Percentiles rank a stretch among this genome's conserved stretches.
Conservation (phyloP, 2,113 vertebrate species). For the Grus americana region DNA sequence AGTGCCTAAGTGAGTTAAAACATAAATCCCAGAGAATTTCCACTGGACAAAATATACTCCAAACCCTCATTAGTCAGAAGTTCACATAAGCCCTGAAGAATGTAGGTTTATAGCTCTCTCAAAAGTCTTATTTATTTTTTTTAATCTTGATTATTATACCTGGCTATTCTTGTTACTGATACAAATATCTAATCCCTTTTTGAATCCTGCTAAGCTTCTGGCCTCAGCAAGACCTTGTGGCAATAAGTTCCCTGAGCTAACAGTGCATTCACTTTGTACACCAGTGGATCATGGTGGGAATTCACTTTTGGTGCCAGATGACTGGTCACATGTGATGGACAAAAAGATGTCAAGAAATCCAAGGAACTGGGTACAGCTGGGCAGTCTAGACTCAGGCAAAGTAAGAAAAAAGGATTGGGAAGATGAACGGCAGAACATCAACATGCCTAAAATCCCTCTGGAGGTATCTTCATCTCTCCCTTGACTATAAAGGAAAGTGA, state of each 20-base stretch:
- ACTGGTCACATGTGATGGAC: background rate
- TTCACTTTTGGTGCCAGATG: background rate
- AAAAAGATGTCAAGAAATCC: background rate
- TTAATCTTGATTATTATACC: constrained; percentile 58
- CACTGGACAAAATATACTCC: constrained; percentile 37
- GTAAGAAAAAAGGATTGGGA: background rate
- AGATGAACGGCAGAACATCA: background rate
- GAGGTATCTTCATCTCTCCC: background rate
- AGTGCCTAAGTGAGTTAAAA: constrained; percentile 63
- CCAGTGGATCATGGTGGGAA: background rate
- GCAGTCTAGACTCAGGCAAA: background rate
- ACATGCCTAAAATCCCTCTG: background rate
- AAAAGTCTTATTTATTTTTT: constrained; percentile 24
- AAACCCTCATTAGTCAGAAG: constrained; percentile 46
- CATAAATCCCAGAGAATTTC: constrained; percentile 54
- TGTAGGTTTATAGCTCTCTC: constrained; percentile 23
- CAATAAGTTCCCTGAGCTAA: background rate
- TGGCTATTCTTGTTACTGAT: constrained; percentile 32
- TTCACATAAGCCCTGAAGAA: constrained; percentile 61
- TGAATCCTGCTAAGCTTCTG: constrained; percentile 44
- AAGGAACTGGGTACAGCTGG: background rate
- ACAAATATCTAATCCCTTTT: constrained; percentile 29
- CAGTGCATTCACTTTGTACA: background rate
- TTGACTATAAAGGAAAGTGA: background rate
- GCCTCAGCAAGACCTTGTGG: constrained; percentile 6